These are phyloP conservation scores for Miniopterus natalensis DNA, from an alignment of 2,113 vertebrate genomes.

Conservation along the genomic window DNA sequence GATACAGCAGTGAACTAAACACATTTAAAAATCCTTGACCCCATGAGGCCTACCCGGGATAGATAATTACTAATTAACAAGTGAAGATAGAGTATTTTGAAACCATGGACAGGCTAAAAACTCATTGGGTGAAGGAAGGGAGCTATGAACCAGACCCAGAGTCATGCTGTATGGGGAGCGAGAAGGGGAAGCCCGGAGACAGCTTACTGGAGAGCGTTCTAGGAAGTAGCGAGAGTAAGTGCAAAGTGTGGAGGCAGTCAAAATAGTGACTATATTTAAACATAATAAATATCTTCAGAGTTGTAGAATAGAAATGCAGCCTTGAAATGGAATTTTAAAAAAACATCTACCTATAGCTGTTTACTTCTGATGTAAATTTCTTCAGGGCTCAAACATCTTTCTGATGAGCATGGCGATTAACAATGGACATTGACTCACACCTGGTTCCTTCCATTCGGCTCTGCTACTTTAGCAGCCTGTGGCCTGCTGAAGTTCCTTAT, in stretches of 20 bases:
- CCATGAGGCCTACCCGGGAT: neutral
- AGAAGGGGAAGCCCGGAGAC: neutral
- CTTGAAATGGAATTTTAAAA: neutral
- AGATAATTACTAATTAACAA: neutral
- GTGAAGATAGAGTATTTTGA: neutral
- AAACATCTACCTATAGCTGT: neutral
- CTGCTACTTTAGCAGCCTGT: neutral
- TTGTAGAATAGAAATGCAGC: neutral
- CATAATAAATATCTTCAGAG: neutral
- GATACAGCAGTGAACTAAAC: neutral
- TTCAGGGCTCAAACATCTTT: neutral
- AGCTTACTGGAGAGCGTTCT: neutral
- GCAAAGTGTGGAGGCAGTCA: neutral
- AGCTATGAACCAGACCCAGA: neutral
- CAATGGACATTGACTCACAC: neutral
- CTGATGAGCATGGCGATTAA: neutral
- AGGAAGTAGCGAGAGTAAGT: neutral
- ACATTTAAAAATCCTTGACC: neutral
- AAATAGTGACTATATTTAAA: neutral
- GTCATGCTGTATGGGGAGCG: fast-evolving
- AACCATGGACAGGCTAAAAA: neutral
- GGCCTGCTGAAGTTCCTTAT: neutral
- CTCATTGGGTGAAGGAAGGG: too few relatives aligned
- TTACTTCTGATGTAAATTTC: slow-evolving; percentile 1
- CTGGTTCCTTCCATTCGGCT: neutral